Evolutionary conservation across 2,113 vertebrate species (phyloP).

Genomic region (Heliornis fulica): DNA sequence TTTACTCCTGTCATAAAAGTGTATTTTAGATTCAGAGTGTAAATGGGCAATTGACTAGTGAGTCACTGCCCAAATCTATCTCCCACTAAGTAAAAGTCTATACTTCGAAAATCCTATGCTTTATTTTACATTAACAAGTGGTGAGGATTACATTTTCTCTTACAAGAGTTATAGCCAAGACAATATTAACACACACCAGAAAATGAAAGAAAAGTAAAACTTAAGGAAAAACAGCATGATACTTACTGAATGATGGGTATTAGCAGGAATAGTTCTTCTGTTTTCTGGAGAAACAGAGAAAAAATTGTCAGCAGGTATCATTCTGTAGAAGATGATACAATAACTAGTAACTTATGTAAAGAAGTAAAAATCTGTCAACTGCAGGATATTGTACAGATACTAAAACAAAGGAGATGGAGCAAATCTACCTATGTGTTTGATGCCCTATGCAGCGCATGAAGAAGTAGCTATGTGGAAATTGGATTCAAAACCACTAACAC

Average conservation of each 20-base stretch:
- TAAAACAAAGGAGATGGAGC: background rate
- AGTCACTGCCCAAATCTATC: background rate
- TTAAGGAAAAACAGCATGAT: background rate
- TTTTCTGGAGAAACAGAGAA: slow-evolving; percentile 45
- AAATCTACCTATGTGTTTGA: background rate
- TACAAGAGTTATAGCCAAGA: background rate
- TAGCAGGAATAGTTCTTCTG: background rate
- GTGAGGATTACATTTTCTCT: background rate
- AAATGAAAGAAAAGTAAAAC: background rate
- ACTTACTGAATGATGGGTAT: slow-evolving; percentile 53
- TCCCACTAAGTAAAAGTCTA: background rate
- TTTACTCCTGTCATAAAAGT: background rate
- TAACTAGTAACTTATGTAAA: background rate
- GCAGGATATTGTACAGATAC: background rate
- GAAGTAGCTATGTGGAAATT: background rate
- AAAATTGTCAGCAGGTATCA: background rate
- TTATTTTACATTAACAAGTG: background rate
- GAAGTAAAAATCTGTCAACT: background rate
- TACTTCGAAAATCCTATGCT: background rate
- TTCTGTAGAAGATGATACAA: background rate
- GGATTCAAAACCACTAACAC: background rate
- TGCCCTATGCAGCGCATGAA: background rate
- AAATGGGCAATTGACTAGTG: background rate
- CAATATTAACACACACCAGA: background rate
- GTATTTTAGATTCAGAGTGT: background rate